Evolutionary conservation across 2,113 vertebrate genomes (phyloP).

Genomic region (Ammodramus savannarum): DNA sequence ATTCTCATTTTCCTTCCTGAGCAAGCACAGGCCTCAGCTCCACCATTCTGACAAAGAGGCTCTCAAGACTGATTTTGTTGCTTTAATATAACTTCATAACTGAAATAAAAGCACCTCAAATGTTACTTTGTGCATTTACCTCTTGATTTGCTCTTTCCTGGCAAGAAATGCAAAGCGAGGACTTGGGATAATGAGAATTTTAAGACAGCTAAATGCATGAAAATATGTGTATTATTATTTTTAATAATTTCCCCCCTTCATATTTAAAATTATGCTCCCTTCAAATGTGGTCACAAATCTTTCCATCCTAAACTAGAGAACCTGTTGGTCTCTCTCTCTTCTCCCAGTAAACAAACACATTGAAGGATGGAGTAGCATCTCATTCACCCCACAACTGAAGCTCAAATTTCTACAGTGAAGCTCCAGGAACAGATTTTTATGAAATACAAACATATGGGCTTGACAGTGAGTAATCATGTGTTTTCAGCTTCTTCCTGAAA

Average conservation of each 20-base stretch:
- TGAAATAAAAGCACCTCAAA: background rate
- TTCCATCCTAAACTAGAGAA: constrained; percentile 9
- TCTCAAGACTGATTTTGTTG: background rate
- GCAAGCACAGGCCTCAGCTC: background rate
- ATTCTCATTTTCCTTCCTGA: background rate
- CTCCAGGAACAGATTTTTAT: background rate
- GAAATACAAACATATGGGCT: background rate
- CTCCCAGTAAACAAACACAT: background rate
- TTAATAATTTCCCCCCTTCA: rapidly evolving
- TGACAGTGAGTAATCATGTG: background rate
- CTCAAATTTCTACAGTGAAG: background rate
- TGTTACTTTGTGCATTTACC: background rate
- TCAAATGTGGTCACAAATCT: background rate
- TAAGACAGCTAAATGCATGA: background rate
- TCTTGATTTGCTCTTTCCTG: background rate
- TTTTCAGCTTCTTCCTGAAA: background rate
- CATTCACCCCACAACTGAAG: background rate
- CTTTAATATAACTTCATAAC: background rate
- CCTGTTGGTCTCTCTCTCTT: background rate
- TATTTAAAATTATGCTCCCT: background rate
- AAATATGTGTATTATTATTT: background rate
- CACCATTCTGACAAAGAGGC: background rate
- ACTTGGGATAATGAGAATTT: background rate
- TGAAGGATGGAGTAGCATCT: background rate
- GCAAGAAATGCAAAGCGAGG: background rate